Evolutionary conservation across 2,888 invertebrate genomes (phyloP), one percentile per base, ranked within the genome.

Genomic region (Pseudococcus longispinus): DNA sequence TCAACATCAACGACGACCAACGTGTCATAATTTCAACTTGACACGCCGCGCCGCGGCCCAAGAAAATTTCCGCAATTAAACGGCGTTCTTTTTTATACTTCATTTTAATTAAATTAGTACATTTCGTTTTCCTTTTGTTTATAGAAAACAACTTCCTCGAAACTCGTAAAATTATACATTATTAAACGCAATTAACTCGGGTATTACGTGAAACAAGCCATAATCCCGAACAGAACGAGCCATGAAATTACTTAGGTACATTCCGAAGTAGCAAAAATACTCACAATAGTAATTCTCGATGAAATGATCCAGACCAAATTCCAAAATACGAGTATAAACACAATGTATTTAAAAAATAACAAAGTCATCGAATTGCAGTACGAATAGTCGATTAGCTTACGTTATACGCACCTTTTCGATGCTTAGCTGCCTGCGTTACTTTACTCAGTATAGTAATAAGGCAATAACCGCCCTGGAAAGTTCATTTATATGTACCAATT

Each of bases 221-320:
- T 84, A 84, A 84, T 84, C 84, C 60, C 20, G 29, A 60, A 51
- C 84, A 51, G 60, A 84, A 84, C 84, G 60, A 84, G 84, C 60
- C 84, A 55, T 55, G 84, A 84, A 84, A 84, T 55, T 83, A 37
- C 37, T 5, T 37, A 37, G 37, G 37, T 37, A 83, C 83, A 60
- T 84, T 55, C 60, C 32, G 37, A 84, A 84, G 55, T 84, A 60
- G 60, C 84, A 84, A 84, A 84, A 84, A 84, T 84, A 84, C 84
- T 29, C 9, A 37, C 37, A 37, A 51, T 80, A 60, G 60, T 84
- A 84, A 55, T 84, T 84, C 60, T 37, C 23, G 55, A 84, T 84
- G 84, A 84, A 60, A 84, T 84, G 26, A 84, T 51, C 84, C 84
- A 84, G 84, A 84, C 84, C 51, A 37, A 84, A 55, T 37, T 26